These are phyloP conservation scores for Drosophila orosa DNA, from an alignment of 1,140 invertebrate species.

Conservation along the genomic window DNA sequence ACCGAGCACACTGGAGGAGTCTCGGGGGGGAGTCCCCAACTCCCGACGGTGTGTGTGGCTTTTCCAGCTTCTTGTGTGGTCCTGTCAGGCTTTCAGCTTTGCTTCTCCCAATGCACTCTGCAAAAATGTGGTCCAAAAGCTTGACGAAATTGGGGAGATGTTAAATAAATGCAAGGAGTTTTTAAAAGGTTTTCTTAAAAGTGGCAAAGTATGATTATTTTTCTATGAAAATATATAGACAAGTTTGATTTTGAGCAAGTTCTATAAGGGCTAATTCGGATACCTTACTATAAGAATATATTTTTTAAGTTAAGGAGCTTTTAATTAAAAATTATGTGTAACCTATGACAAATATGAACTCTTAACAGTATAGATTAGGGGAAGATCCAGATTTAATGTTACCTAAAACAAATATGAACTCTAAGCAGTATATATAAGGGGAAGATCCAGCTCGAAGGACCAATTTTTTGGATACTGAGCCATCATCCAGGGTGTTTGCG, in stretches of 20 bases:
- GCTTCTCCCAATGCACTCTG: slow-evolving; percentile 41
- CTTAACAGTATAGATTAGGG: neutral
- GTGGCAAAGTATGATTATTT: neutral
- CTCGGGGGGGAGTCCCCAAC: slow-evolving; percentile 16
- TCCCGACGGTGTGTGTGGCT: slow-evolving; percentile 59
- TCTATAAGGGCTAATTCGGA: no score
- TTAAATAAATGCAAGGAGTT: neutral
- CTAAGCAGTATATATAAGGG: neutral
- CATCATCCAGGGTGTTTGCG: no score
- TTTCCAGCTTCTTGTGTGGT: slow-evolving; percentile 77
- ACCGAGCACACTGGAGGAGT: slow-evolving; percentile 9
- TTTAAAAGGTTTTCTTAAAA: neutral
- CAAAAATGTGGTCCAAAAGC: neutral
- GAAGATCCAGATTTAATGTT: neutral
- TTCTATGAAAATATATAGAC: neutral
- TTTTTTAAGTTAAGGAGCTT: neutral
- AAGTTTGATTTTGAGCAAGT: neutral
- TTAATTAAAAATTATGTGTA: neutral
- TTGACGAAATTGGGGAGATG: accelerated
- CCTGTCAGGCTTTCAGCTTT: slow-evolving; percentile 67
- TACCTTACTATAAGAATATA: neutral
- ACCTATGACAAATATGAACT: neutral
- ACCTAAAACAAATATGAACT: neutral
- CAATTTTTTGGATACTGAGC: neutral
- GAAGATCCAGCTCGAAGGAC: neutral